These are phyloP conservation scores for Drosophila azteca DNA, from an alignment of 1,140 invertebrate species.

Conservation along the genomic window DNA sequence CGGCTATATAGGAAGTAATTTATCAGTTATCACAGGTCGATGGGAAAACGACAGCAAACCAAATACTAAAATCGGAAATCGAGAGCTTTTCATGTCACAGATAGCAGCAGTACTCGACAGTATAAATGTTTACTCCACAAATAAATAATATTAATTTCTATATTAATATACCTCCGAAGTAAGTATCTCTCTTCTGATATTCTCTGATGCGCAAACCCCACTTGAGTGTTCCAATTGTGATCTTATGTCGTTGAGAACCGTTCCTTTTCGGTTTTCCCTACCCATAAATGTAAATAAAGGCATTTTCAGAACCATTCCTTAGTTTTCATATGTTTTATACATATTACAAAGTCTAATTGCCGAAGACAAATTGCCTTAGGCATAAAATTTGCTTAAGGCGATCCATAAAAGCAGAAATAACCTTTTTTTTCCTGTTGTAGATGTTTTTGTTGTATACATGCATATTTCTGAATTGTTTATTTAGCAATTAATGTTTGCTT, in stretches of 20 bases:
- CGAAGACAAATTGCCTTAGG: slow-evolving; percentile 50
- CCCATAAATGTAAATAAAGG: too few species aligned
- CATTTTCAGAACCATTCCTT: too few species aligned
- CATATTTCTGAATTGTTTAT: slow-evolving; percentile 49
- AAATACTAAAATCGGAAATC: slow-evolving; percentile 3
- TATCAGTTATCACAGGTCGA: slow-evolving; percentile 22
- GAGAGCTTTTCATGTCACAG: slow-evolving; percentile 27
- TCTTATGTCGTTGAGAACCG: too few species aligned
- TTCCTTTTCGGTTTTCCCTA: too few species aligned
- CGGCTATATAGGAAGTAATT: too few species aligned
- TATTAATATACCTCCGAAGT: too few species aligned
- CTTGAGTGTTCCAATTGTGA: too few species aligned
- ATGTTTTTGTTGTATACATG: slow-evolving; percentile 5
- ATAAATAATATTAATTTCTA: slow-evolving; percentile 12
- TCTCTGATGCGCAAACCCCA: too few species aligned
- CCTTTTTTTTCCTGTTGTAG: slow-evolving; percentile 6
- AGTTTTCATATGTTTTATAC: too few species aligned
- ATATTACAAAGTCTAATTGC: too few species aligned
- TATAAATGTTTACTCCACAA: slow-evolving; percentile 24
- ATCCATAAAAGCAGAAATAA: slow-evolving; percentile 48
- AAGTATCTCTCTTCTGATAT: too few species aligned
- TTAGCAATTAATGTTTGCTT: slow-evolving; percentile 53
- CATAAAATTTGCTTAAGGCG: slow-evolving; percentile 37
- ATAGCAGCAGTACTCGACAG: slow-evolving; percentile 7
- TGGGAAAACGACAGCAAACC: slow-evolving; percentile 26